Evolutionary conservation across 2,797 vertebrate genomes (phyloP).

Genomic region (Pyrocephalus nanus): DNA sequence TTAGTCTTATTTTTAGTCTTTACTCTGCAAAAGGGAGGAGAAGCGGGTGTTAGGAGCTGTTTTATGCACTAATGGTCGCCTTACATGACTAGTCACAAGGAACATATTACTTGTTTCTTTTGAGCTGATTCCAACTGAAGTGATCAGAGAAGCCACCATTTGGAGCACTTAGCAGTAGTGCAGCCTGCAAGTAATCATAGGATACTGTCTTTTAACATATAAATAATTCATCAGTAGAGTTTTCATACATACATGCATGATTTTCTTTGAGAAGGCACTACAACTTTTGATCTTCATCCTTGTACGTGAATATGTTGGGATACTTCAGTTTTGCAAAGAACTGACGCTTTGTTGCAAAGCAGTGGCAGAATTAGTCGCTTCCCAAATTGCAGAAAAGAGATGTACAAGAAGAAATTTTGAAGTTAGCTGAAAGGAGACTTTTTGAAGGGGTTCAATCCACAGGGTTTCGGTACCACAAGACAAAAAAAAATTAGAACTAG

Average conservation of each 20-base stretch:
- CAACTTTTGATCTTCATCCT: not conserved
- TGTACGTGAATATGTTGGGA: not conserved
- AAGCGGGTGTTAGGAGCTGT: not conserved
- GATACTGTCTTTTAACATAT: not conserved
- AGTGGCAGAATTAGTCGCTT: not conserved
- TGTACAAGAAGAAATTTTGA: not conserved
- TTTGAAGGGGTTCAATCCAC: not conserved
- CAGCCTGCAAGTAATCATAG: not conserved
- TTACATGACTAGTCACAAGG: not conserved
- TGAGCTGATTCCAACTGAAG: not conserved
- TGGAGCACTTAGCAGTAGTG: not conserved
- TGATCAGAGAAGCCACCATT: not conserved
- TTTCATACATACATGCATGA: not conserved
- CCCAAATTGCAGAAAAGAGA: not conserved
- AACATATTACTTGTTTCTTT: not conserved
- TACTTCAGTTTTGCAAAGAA: not conserved
- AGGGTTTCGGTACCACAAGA: not conserved
- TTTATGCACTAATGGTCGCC: not conserved
- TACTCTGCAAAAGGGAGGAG: not conserved
- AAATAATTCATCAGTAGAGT: not conserved
- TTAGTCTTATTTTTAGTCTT: constrained; percentile 33
- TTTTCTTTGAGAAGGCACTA: not conserved
- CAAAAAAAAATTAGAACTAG: not conserved
- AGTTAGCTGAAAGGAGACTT: not conserved
- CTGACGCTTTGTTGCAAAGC: not conserved